These are phyloP conservation scores for Ammospiza nelsoni DNA, from an alignment of 2,113 vertebrate species.

Conservation along the genomic window DNA sequence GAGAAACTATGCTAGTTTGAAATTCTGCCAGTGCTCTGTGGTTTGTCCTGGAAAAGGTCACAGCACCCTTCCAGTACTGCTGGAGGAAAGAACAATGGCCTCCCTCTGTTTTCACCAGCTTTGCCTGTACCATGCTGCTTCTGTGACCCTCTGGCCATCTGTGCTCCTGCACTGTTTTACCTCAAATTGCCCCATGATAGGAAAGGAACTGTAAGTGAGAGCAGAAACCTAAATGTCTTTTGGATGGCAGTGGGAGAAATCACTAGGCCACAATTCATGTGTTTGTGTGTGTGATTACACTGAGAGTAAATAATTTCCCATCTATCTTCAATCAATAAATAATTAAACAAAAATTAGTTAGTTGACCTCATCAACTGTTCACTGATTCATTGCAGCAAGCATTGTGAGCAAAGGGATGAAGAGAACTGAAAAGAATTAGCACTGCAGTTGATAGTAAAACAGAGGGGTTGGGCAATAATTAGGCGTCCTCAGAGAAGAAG, in stretches of 20 bases:
- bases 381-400: not conserved
- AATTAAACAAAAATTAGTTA: not conserved
- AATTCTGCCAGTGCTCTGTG: not conserved
- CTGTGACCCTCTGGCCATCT: not conserved
- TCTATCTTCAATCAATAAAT: not conserved
- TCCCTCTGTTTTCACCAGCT: not conserved
- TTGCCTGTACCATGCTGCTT: not conserved
- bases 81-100: not conserved
- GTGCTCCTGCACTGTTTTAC: not conserved
- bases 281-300: too few relatives aligned
- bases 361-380: not conserved
- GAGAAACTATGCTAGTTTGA: not conserved
- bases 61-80: not conserved
- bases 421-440: not conserved
- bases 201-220: not conserved
- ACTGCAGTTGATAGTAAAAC: not conserved
- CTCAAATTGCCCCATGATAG: rapidly evolving
- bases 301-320: not conserved
- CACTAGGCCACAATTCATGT: not conserved
- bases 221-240: not conserved
- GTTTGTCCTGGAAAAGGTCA: not conserved
- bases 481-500: not conserved
- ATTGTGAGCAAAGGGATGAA: not conserved
- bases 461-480: not conserved
- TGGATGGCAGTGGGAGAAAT: not conserved